Percentiles rank a stretch among this genome's conserved stretches.
phyloP scores from a whole-genome alignment of 1,140 invertebrate genomes.

The Calosoma granatense region DNA sequence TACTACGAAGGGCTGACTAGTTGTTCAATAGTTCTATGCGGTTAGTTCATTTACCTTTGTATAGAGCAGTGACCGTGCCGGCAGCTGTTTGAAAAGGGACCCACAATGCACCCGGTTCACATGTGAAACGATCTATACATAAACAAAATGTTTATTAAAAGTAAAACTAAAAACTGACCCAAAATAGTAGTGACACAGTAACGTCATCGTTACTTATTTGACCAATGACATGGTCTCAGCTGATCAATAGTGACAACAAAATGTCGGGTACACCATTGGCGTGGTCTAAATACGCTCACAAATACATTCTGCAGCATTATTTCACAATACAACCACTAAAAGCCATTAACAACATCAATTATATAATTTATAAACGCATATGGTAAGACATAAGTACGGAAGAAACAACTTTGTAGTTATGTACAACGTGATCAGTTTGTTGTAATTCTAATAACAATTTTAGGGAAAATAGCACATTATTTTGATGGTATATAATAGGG shows the following conservation, averaged over 20 bases:
- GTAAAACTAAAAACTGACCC: conserved; percentile 7
- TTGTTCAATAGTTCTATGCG: too few relatives aligned
- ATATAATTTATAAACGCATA: too few relatives aligned
- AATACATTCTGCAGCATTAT: too few relatives aligned
- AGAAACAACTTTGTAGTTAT: too few relatives aligned
- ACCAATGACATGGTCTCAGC: conserved; percentile 4
- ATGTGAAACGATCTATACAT: conserved; percentile 29
- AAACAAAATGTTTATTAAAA: conserved; percentile 15
- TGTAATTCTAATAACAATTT: too few relatives aligned
- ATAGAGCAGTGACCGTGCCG: conserved; percentile 64
- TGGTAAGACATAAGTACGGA: too few relatives aligned
- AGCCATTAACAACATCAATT: too few relatives aligned
- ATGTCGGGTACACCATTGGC: background rate
- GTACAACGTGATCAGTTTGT: too few relatives aligned
- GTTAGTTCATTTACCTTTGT: conserved; percentile 70
- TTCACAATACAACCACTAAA: too few relatives aligned
- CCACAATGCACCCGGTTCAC: conserved; percentile 59
- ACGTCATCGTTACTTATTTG: conserved; percentile 6
- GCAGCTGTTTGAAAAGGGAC: conserved; percentile 74
- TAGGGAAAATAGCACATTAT: too few relatives aligned
- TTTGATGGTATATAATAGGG: too few relatives aligned
- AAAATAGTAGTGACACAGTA: background rate
- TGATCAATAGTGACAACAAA: conserved; percentile 5
- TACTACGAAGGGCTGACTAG: background rate
- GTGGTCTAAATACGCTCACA: background rate